Base-by-base conservation (phyloP, 2,797 vertebrate species). In the Salmo trutta region DNA sequence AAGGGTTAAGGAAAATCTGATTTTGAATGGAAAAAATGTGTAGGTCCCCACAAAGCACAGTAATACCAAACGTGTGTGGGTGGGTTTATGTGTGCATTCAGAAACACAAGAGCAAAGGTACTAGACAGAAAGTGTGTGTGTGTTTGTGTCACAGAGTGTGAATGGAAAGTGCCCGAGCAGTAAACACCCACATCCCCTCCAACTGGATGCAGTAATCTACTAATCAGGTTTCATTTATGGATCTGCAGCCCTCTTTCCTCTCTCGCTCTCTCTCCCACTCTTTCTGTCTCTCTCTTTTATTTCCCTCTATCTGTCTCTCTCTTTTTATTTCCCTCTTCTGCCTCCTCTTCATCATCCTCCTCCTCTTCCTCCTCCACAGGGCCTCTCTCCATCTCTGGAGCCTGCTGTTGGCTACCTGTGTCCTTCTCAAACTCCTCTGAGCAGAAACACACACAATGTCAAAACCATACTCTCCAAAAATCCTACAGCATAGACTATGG, bases 151-250 rank as follows among this genome's bases (percentile, higher is more conserved):
- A 21, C n/a, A 24, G 68, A 41, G 41, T 47, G 8, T 31, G 7
- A 82, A 75, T 76, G 76, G 79, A 86, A 78, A 84, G 73, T 84
- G 72, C 29, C 83, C 83, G 84, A 84, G 78, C 79, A 81, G 79
- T 80, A 74, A 64, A 77, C 79, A 67, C 74, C 70, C 36, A 74
- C 77, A 89, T 91, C 87, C 87, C 82, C 79, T 89, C 75, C 27
- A 91, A 91, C 75, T 86, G 87, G 89, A 91, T 92, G 56, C 2
- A 21, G 59, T 91, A 90, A 92, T 94, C 91, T 91, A 82, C 87
- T 90, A 86, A 93, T 92, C 69, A 54, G 73, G 82, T 81, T 8
- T 68, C 47, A 87, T 91, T 92, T 89, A 81, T 47, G 12, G 89
- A 92, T 90, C 78, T 84, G 84, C 77, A 80, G 89, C 81, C 72